phyloP scores from a whole-genome alignment of 2,888 invertebrate genomes.

The Orthosia gothica region DNA sequence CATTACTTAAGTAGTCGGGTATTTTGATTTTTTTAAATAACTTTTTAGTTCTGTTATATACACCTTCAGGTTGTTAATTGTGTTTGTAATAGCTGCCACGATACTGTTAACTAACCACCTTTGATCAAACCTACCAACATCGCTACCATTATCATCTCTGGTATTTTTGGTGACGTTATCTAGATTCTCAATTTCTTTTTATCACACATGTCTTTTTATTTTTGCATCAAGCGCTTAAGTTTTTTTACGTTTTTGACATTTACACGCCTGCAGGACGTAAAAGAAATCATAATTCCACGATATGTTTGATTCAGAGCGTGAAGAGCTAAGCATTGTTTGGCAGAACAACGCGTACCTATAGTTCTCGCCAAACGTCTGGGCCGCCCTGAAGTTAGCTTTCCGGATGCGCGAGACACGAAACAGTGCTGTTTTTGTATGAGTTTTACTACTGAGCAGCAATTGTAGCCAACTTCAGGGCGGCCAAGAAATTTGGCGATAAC shows the following conservation, averaged over 20 bases:
- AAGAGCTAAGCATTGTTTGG: conserved; percentile 67
- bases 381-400: too few species aligned
- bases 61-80: neutral
- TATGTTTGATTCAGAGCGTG: conserved; percentile 69
- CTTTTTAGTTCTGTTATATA: too few species aligned
- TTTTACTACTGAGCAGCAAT: too few species aligned
- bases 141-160: neutral
- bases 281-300: conserved; percentile 55
- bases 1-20: too few species aligned
- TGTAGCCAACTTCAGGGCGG: too few species aligned
- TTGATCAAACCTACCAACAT: too few species aligned
- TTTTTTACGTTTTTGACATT: neutral
- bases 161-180: neutral
- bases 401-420: too few species aligned
- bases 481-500: too few species aligned
- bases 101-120: neutral
- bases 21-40: too few species aligned
- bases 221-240: neutral
- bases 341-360: conserved; percentile 22
- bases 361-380: too few species aligned
- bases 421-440: too few species aligned
- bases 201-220: neutral
- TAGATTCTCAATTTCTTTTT: neutral
- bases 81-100: neutral
- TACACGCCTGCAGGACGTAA: conserved; percentile 18